Base-by-base conservation (phyloP, 2,113 vertebrate species). In the Triplophysa siluroides region DNA sequence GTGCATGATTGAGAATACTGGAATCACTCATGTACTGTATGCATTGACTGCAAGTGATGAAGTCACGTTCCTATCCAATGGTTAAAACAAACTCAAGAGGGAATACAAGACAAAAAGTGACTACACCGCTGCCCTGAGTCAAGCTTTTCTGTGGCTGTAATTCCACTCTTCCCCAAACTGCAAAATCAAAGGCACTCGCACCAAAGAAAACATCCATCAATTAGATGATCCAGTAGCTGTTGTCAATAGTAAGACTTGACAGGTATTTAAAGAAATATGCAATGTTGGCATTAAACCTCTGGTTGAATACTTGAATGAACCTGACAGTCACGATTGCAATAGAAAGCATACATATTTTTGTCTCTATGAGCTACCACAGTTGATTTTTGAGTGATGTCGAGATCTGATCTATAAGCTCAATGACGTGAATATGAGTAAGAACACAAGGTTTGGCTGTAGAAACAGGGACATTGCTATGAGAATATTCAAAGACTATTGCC, bases 131-230 rank as follows among this genome's bases (percentile, higher is more conserved):
- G 76, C 76, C 83, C 83, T 76, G 79, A 81, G 82, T 83, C 78
- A 63, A 70, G 70, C 60, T 54, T 81, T 76, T 84, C 75, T 78
- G 78, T 54, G 73, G 56, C 72, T 77, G 63, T 68, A 80, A 71
- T 65, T 70, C 70, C 50, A 72, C 58, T 54, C 67, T 58, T 16
- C 24, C 60, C 63, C 69, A 43, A 54, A 54, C 24, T 62, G 68
- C 68, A 84, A 84, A 83, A 84, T 84, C 63, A 81, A 84, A 84
- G 83, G 83, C 82, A 83, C 82, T 83, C 82, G 21, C 78, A 80
- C 74, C 43, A 41, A 67, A 61, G 0, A 38, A 81, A 68, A 58
- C 69, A 56, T 65, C 61, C 67, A 81, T 38, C 26, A 61, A 65
- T 61, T 73, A 81, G 61, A 71, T 47, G 62, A 78, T 73, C 24